Evolutionary conservation across 2,797 vertebrate species (phyloP).

Genomic region (Crossoptilon crossoptilon): DNA sequence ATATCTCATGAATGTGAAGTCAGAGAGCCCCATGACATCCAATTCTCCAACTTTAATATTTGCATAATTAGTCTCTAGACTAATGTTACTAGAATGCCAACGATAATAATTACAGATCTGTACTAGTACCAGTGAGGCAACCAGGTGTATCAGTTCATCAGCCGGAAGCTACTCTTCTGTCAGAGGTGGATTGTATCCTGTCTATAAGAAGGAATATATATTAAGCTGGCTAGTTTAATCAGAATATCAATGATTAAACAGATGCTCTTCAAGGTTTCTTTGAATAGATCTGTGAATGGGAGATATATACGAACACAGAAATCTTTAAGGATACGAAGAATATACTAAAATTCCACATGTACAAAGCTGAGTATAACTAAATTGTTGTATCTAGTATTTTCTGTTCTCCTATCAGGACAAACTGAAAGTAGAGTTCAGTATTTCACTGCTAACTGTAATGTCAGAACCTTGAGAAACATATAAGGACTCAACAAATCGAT

Average conservation of each 20-base stretch:
- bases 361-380: background rate
- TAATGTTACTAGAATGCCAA: background rate
- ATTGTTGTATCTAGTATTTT: background rate
- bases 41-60: background rate
- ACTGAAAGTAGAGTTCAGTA: background rate
- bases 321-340: background rate
- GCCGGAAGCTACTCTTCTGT: background rate
- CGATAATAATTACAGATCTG: background rate
- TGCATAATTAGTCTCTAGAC: background rate
- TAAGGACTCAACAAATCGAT: constrained; percentile 40
- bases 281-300: background rate
- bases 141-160: background rate
- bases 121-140: background rate
- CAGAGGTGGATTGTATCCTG: background rate
- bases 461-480: constrained; percentile 51
- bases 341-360: accelerated
- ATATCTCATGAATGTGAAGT: background rate
- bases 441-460: background rate
- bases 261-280: background rate
- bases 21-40: background rate
- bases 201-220: background rate
- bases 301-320: background rate
- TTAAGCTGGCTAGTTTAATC: background rate
- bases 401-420: background rate
- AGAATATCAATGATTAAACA: background rate